Base-by-base conservation (phyloP, 1,140 invertebrate genomes). In the Leptinotarsa texana region DNA sequence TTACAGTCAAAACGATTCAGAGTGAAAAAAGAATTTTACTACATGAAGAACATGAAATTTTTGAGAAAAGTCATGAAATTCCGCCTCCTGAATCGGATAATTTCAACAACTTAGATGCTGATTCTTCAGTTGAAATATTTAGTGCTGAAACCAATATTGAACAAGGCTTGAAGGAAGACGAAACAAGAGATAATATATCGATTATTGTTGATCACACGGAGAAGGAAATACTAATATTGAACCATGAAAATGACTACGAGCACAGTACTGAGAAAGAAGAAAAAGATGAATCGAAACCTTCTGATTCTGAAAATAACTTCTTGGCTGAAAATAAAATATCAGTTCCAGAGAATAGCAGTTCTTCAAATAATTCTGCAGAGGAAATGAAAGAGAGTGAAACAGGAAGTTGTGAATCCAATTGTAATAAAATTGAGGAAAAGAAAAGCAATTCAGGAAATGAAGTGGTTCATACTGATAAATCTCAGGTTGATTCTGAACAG, bases 361-460 rank as follows among this genome's bases (percentile, higher is more conserved):
- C 33, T 42, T 42, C 33, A 42, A 42, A 11, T 42, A 42, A 42
- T 42, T 42, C 33, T 42, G 33, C 33, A 42, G 33, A 42, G 33
- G 33, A 42, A 42, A 42, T 42, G 61, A 17, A 18, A 63, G 61
- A 63, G 6, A 17, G 22, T 18, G 22, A 63, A n/a, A 62, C 61
- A 63, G 61, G 22, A n/a, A 63, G 22, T 63, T n/a, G 11, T 18
- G 61, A 63, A 42, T 42, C 33, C 8, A 42, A 11, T 42, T 42
- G 0, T 42, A 62, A 2, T 13, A 0, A 62, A 62, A 62, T n/a
- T 21, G 61, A 62, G 61, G 61, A 62, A 63, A 63, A 63, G 2
- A 63, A 42, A 15, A 63, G n/a, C 24, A 66, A 73, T 22, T n/a
- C 27, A 51, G 73, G 22, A 5, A 51, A 74, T 8, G 27, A 33